Evolutionary conservation across 2,797 vertebrate species (phyloP).

Genomic region (Sebastes iracundus): DNA sequence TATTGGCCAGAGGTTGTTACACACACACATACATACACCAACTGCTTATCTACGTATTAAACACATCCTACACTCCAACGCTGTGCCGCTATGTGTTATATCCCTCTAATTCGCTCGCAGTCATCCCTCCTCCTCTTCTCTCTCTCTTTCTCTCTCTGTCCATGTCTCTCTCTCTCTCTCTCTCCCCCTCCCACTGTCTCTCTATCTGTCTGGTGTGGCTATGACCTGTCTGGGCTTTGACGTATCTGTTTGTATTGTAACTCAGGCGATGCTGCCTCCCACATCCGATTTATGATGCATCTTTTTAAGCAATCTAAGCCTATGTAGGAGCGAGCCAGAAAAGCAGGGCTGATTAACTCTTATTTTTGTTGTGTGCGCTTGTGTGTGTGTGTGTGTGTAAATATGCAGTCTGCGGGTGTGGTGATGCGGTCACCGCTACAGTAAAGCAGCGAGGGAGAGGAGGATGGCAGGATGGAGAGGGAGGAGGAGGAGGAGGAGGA

Average conservation of each 20-base stretch:
- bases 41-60: conserved; percentile 49
- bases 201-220: conserved; percentile 57
- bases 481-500: conserved; percentile 13
- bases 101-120: conserved; percentile 31
- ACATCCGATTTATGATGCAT: conserved; percentile 54
- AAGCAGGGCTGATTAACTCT: conserved; percentile 30
- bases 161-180: neutral
- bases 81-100: conserved; percentile 45
- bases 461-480: conserved; percentile 55
- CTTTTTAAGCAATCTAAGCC: conserved; percentile 41
- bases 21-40: neutral
- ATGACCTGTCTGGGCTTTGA: conserved; percentile 78
- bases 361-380: neutral
- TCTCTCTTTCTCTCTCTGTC: neutral
- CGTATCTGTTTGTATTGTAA: conserved; percentile 60
- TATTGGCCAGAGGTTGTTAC: conserved; percentile 1
- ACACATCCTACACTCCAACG: conserved; percentile 55
- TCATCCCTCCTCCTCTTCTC: conserved; percentile 15
- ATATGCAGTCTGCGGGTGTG: conserved; percentile 52
- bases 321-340: conserved; percentile 23
- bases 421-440: conserved; percentile 61
- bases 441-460: conserved; percentile 59
- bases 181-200: conserved; percentile 21
- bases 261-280: conserved; percentile 50
- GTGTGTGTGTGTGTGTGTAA: conserved; percentile 15